Conservation (phyloP, 2,113 vertebrate genomes). For the Stegastes partitus region DNA sequence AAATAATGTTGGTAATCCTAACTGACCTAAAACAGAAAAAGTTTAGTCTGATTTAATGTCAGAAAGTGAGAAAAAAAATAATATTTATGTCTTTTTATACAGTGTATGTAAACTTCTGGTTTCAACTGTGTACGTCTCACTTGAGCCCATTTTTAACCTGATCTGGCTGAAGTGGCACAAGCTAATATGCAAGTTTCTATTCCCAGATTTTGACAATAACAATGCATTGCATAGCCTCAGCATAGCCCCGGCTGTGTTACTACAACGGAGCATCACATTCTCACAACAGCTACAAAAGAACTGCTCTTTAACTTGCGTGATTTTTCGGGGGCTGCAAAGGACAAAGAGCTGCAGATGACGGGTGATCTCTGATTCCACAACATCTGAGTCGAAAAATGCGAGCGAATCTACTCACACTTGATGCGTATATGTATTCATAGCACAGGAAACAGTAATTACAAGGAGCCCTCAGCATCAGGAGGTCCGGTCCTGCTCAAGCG, state of each 20-base stretch:
- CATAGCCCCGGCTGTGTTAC: neutral
- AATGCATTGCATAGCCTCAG: neutral
- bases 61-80: no score
- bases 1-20: no score
- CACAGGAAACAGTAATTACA: slow-evolving; percentile 86
- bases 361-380: slow-evolving; percentile 14
- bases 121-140: no score
- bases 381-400: slow-evolving; percentile 30
- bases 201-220: neutral
- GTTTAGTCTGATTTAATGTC: no score
- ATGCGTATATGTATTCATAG: slow-evolving; percentile 58
- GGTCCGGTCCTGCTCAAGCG: slow-evolving; percentile 79
- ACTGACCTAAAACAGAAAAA: no score
- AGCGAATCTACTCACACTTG: slow-evolving; percentile 15
- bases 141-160: neutral
- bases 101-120: no score
- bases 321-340: neutral
- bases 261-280: neutral
- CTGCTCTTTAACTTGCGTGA: neutral
- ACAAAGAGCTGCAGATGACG: slow-evolving; percentile 23
- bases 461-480: slow-evolving; percentile 79
- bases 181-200: neutral
- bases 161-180: neutral
- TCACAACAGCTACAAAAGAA: neutral
- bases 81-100: no score